Conservation (phyloP, 2,888 invertebrate genomes). For the Erpobdella octoculata region DNA sequence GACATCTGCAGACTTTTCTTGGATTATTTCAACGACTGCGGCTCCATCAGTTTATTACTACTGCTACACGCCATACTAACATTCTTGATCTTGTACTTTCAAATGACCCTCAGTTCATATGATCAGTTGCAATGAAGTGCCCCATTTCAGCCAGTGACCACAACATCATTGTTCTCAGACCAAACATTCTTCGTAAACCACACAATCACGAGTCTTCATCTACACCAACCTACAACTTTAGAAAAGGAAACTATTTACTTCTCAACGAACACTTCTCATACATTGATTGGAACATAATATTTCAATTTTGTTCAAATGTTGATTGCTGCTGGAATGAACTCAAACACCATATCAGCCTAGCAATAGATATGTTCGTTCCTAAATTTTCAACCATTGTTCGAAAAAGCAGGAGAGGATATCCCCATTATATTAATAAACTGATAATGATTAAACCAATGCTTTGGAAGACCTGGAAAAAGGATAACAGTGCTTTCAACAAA, state of each 20-base stretch:
- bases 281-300: too few species aligned
- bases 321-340: too few species aligned
- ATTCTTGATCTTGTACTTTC: not conserved
- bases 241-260: not conserved
- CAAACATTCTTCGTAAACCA: not conserved
- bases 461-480: too few species aligned
- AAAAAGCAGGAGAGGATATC: too few species aligned
- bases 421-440: too few species aligned
- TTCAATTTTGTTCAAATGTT: too few species aligned
- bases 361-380: too few species aligned
- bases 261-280: not conserved
- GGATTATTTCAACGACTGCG: not conserved
- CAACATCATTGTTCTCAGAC: slow-evolving; percentile 2
- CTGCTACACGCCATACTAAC: not conserved
- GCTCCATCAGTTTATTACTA: not conserved
- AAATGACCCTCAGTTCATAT: not conserved
- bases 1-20: not conserved
- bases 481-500: too few species aligned
- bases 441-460: too few species aligned
- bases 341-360: too few species aligned
- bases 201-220: not conserved
- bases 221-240: slow-evolving; percentile 2
- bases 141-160: slow-evolving; percentile 10
- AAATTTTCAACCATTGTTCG: too few species aligned
- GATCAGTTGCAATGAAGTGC: not conserved